Evolutionary conservation across 2,888 invertebrate genomes (phyloP).

Genomic region (Dione vanillae): DNA sequence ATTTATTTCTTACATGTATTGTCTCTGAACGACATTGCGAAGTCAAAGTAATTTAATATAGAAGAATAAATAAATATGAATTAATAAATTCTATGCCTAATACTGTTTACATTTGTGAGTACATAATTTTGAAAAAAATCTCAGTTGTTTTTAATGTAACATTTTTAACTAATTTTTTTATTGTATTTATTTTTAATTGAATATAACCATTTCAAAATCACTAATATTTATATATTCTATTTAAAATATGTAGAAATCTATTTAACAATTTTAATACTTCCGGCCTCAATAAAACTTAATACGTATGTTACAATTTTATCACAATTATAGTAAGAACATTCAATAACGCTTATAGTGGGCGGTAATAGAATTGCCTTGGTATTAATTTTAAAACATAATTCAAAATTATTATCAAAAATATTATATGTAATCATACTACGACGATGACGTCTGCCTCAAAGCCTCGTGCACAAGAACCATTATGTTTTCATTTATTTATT

Average conservation of each 20-base stretch:
- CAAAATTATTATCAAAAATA: background rate
- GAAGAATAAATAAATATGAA: too few species aligned
- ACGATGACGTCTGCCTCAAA: background rate
- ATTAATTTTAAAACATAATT: background rate
- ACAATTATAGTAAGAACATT: background rate
- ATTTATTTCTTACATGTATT: too few species aligned
- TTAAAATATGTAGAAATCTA: background rate
- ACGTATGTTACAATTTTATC: background rate
- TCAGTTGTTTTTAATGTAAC: background rate
- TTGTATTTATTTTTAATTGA: background rate
- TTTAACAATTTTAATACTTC: background rate
- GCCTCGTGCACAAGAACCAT: background rate
- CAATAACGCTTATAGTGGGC: background rate
- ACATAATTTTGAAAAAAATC: background rate
- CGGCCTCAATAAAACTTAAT: background rate
- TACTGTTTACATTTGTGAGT: background rate
- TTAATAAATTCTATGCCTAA: background rate
- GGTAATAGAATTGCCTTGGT: background rate
- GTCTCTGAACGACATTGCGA: background rate
- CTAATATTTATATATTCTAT: background rate
- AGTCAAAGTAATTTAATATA: too few species aligned
- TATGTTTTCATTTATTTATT: background rate
- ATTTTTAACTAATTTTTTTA: background rate
- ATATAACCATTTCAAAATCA: too few species aligned
- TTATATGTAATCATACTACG: too few species aligned